A percentile compares a stretch with the other conserved stretches of the same genome.
Evolutionary conservation across 2,113 vertebrate species (phyloP).

Genomic region (Helogale parvula): DNA sequence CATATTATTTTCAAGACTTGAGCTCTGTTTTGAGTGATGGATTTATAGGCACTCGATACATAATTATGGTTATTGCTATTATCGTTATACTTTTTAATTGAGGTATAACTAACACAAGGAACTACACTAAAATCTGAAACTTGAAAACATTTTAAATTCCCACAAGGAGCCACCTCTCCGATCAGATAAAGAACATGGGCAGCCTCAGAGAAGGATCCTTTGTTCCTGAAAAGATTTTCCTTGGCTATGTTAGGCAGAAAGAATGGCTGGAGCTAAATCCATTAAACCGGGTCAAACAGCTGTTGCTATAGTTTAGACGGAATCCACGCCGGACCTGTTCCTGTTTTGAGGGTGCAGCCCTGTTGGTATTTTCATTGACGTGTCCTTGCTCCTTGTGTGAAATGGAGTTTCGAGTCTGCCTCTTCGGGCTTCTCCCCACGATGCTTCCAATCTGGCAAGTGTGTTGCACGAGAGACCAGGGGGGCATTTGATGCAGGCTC

Average conservation of each 20-base stretch:
- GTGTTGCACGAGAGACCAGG: background rate
- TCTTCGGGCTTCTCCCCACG: background rate
- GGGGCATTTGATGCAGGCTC: background rate
- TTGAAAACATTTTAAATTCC: background rate
- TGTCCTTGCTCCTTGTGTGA: background rate
- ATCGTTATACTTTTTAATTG: background rate
- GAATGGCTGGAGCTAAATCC: background rate
- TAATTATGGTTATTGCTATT: background rate
- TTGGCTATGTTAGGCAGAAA: background rate
- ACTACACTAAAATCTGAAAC: background rate
- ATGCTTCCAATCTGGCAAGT: background rate
- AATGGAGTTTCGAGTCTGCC: background rate
- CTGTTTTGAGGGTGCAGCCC: background rate
- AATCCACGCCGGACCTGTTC: fast-evolving
- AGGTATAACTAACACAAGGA: background rate
- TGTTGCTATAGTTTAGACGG: background rate
- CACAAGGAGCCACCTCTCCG: background rate
- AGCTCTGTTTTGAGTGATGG: background rate
- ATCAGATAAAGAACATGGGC: background rate
- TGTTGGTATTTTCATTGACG: background rate
- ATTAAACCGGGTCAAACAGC: background rate
- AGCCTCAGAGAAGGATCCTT: background rate
- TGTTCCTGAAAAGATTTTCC: background rate
- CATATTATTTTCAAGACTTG: background rate
- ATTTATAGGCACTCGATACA: background rate